Conservation (phyloP, 2,888 invertebrate genomes). For the Anthophora plumipes region DNA sequence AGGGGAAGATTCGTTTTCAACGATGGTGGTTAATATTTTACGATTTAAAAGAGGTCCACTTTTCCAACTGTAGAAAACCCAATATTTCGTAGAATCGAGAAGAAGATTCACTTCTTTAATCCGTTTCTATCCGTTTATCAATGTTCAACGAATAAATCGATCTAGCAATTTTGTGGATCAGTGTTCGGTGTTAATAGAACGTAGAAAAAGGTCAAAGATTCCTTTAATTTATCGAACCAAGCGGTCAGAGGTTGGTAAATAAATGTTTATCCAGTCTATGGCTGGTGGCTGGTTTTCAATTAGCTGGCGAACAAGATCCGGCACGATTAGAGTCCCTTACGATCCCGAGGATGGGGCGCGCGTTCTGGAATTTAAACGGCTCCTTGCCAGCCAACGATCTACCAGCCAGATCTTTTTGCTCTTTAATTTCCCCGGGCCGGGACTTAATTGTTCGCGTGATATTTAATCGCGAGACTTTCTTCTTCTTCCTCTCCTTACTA, state of each 20-base stretch:
- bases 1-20: no score
- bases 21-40: constrained; percentile 47
- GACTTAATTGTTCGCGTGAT: constrained; percentile 28
- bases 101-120: constrained; percentile 6
- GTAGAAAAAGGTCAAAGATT: background rate
- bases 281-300: constrained; percentile 46
- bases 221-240: constrained; percentile 30
- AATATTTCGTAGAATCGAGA: no score
- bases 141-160: constrained; percentile 29
- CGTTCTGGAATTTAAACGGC: constrained; percentile 47
- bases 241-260: constrained; percentile 18
- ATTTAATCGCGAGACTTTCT: constrained; percentile 6
- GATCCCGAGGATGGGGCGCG: constrained; percentile 21
- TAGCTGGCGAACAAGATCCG: constrained; percentile 44
- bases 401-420: constrained; percentile 13
- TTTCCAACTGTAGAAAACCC: no score
- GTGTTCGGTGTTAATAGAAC: constrained; percentile 12
- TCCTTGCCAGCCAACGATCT: constrained; percentile 29
- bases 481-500: no score
- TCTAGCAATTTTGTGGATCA: background rate
- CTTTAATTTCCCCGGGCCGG: constrained; percentile 10
- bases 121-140: background rate
- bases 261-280: constrained; percentile 32
- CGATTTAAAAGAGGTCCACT: constrained; percentile 21
- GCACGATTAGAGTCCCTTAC: constrained; percentile 48